Evolutionary conservation across 2,113 vertebrate genomes (phyloP), one percentile per base, ranked within the genome.

Genomic region (Carlito syrichta): DNA sequence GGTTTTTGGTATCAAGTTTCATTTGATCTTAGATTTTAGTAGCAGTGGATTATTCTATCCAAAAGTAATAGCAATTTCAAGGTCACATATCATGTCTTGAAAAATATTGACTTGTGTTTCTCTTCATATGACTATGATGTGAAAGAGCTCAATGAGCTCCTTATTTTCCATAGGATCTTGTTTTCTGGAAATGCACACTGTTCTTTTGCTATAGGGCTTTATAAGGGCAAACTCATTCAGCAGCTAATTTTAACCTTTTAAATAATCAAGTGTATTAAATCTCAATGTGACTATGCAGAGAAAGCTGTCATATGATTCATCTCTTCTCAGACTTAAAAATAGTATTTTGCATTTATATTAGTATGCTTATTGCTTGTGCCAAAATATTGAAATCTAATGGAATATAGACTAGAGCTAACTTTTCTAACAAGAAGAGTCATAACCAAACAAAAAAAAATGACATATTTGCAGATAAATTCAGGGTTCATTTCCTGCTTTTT

Each of bases 121-220:
- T 93, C 19, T 77, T 88, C 43, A 83, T n/a, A 94, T 94, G 84
- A 69, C 77, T 45, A 9, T 68, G 45, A 89, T 92, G 62, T 40
- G 76, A 79, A 89, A 58, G 35, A 79, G 63, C 87, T 86, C 79
- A 89, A 40, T 76, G 60, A 85, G 35, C 12, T 66, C 48, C 77
- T 96, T 92, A 90, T 92, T 90, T 97, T 84, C 88, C 89, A 73
- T 16, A 96, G 92, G 81, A 76, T 89, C 20, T 43, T 86, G 40
- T 60, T 86, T 74, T 86, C 43, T 78, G 69, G 9, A 83, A 58
- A 95, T 54, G 22, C 54, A 96, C 58, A 63, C 30, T 68, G 22
- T 66, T 60, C 30, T 79, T 96, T 88, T 87, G 87, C 86, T 94
- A 45, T n/a, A 85, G n/a, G 27, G 3, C 43, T 92, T 94, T 73